These are phyloP conservation scores for Ascidia mentula DNA, from an alignment of 23 tunicate species.

Conservation along the genomic window DNA sequence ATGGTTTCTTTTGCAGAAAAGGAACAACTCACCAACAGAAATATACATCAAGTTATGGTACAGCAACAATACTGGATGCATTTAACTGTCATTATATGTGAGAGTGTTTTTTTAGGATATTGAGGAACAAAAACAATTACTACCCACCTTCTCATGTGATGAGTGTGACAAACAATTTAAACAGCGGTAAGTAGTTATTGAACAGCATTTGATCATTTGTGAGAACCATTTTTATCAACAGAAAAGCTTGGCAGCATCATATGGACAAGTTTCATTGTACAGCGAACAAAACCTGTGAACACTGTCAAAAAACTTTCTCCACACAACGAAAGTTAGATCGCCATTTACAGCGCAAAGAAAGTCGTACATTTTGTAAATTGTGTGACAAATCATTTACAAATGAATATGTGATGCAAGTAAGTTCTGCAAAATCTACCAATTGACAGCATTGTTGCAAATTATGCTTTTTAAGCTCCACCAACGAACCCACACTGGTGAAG, in stretches of 20 bases:
- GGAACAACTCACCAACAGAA: no score
- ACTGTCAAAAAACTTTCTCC: not conserved
- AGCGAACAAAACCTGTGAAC: not conserved
- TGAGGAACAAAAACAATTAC: not conserved
- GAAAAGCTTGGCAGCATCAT: constrained; percentile 7
- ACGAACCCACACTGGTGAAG: constrained; percentile 59
- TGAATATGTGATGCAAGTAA: constrained; percentile 13
- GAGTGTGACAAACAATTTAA: constrained; percentile 1
- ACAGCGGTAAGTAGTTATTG: not conserved
- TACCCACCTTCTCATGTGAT: not conserved
- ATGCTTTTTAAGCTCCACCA: constrained; percentile 21
- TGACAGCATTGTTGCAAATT: not conserved
- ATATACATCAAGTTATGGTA: no score
- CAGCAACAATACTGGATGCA: no score
- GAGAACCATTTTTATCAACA: not conserved
- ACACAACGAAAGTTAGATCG: not conserved
- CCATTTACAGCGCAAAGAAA: not conserved
- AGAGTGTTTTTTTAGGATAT: no score
- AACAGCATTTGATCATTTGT: not conserved
- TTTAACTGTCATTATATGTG: no score
- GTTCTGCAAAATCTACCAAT: no score
- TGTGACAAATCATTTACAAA: not conserved
- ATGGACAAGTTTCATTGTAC: not conserved
- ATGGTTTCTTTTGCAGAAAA: no score
- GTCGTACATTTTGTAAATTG: not conserved